A percentile compares a stretch with the other conserved stretches of the same genome.
Evolutionary conservation across 2,113 vertebrate species (phyloP).

Genomic region (Sturnira hondurensis): DNA sequence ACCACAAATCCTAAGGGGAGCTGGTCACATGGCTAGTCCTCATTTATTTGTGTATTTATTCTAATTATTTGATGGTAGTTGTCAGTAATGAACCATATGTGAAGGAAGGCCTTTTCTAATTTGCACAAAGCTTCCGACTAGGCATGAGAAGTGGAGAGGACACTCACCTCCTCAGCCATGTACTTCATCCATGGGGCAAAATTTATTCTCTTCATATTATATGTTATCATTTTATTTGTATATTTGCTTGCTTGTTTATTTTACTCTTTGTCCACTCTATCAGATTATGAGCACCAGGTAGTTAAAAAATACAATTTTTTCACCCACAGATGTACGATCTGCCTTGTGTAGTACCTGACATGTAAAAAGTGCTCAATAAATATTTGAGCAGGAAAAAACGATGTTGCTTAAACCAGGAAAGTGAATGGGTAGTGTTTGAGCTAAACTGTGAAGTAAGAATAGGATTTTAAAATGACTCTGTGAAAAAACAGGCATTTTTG

Average conservation of each 20-base stretch:
- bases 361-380: background rate
- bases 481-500: background rate
- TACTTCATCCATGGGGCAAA: background rate
- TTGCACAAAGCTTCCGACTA: background rate
- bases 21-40: background rate
- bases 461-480: background rate
- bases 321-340: background rate
- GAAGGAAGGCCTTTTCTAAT: background rate
- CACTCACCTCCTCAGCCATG: rapidly evolving
- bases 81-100: background rate
- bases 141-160: no score
- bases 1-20: background rate
- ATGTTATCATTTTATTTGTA: background rate
- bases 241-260: background rate
- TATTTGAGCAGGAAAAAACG: background rate
- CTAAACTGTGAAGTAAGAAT: background rate
- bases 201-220: background rate
- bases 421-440: background rate
- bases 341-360: background rate
- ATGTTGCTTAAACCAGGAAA: background rate
- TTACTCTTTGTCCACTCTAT: background rate
- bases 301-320: background rate
- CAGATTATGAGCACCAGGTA: background rate
- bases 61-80: background rate
- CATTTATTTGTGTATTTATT: background rate